Conservation (phyloP, 2,113 vertebrate species). For the Glareola pratincola region DNA sequence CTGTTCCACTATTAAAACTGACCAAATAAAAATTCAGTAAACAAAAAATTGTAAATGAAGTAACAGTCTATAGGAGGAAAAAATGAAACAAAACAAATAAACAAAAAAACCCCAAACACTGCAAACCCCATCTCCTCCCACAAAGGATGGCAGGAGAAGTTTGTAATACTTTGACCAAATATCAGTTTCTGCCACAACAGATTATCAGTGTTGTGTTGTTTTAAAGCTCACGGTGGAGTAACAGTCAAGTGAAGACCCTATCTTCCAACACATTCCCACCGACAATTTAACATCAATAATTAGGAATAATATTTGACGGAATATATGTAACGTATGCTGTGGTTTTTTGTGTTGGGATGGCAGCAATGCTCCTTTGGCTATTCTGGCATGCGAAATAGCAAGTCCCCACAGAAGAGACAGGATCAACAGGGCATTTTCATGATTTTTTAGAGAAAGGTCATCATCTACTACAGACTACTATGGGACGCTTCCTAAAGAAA, state of each 20-base stretch:
- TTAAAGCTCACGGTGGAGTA: not conserved
- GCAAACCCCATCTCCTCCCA: not conserved
- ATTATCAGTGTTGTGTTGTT: not conserved
- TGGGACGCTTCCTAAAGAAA: not conserved
- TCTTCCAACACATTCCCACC: not conserved
- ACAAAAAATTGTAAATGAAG: not conserved
- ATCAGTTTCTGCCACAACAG: not conserved
- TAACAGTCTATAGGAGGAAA: not conserved
- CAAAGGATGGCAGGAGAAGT: not conserved
- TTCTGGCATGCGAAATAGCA: not conserved
- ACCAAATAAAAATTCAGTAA: not conserved
- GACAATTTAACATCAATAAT: not conserved
- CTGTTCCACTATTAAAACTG: not conserved
- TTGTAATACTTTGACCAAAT: not conserved
- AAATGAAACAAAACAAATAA: not conserved
- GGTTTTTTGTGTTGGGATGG: not conserved
- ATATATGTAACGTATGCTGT: not conserved
- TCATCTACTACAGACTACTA: not conserved
- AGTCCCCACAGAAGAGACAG: not conserved
- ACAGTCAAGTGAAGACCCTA: not conserved
- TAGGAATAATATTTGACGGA: not conserved
- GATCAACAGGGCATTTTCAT: not conserved
- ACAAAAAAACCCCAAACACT: not conserved
- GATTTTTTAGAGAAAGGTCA: not conserved
- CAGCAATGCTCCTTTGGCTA: not conserved